phyloP scores from a whole-genome alignment of 2,113 vertebrate genomes.

The Piprites chloris region DNA sequence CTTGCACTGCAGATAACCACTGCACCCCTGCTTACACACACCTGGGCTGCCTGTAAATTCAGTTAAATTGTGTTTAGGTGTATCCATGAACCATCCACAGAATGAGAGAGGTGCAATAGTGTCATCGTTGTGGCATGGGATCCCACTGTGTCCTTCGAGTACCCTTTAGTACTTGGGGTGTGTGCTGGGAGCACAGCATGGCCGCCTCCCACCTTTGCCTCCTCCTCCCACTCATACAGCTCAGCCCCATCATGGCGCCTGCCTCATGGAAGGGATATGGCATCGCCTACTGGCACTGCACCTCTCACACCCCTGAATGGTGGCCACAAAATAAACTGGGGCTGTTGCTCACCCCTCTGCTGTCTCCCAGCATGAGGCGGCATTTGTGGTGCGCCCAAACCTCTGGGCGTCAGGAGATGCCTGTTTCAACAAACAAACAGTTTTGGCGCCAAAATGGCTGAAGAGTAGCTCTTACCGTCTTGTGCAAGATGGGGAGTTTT shows the following conservation, averaged over 20 bases:
- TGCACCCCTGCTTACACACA: neutral
- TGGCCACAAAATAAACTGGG: neutral
- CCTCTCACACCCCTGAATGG: rapidly evolving
- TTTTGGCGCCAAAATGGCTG: neutral
- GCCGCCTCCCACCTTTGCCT: neutral
- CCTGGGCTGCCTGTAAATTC: neutral
- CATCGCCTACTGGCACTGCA: neutral
- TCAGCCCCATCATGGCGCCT: rapidly evolving
- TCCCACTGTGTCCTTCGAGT: rapidly evolving
- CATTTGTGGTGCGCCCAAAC: rapidly evolving
- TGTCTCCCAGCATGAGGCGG: neutral
- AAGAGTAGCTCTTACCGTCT: neutral
- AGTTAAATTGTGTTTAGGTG: neutral
- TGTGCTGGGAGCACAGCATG: neutral
- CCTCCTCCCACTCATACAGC: neutral
- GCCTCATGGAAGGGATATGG: rapidly evolving
- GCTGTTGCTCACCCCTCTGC: rapidly evolving
- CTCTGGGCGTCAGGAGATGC: neutral
- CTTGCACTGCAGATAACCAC: neutral
- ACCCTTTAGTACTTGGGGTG: no score
- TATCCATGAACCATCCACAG: neutral
- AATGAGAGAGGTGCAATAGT: neutral
- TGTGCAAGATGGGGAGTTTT: neutral
- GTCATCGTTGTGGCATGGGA: neutral
- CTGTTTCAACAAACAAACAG: neutral